Conservation (phyloP, 2,797 vertebrate genomes). For the Tinamus major region DNA sequence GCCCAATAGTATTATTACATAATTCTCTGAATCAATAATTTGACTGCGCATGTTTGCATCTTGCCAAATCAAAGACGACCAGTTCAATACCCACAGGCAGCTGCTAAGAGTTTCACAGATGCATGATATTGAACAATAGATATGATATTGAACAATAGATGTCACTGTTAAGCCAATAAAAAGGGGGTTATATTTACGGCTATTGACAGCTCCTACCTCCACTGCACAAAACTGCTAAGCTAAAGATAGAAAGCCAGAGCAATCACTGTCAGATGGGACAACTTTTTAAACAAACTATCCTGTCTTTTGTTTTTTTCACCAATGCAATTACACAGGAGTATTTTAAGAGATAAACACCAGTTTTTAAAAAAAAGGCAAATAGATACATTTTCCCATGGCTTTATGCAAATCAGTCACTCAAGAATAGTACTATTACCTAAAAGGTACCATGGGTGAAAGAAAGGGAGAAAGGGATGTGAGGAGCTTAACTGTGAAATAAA, state of each 20-base stretch:
- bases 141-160: conserved; percentile 76
- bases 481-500: not conserved
- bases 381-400: not conserved
- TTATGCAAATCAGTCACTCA: not conserved
- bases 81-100: conserved; percentile 7
- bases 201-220: conserved; percentile 64
- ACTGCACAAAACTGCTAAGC: conserved; percentile 45
- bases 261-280: not conserved
- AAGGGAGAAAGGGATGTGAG: not conserved
- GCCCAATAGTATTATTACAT: conserved; percentile 8
- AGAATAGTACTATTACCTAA: not conserved
- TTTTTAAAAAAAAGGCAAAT: not conserved
- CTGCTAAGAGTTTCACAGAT: conserved; percentile 23
- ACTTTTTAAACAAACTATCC: conserved; percentile 24
- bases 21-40: conserved; percentile 43
- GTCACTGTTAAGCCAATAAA: conserved; percentile 78
- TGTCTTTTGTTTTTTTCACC: not conserved
- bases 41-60: not conserved
- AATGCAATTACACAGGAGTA: not conserved
- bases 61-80: conserved; percentile 1
- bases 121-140: conserved; percentile 74
- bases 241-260: conserved; percentile 23
- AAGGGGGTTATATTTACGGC: conserved; percentile 56
- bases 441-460: not conserved
- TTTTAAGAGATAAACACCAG: not conserved